A percentile compares a stretch with the other conserved stretches of the same genome.
Evolutionary conservation across 2,113 vertebrate genomes (phyloP).

Genomic region (Lophotis ruficrista): DNA sequence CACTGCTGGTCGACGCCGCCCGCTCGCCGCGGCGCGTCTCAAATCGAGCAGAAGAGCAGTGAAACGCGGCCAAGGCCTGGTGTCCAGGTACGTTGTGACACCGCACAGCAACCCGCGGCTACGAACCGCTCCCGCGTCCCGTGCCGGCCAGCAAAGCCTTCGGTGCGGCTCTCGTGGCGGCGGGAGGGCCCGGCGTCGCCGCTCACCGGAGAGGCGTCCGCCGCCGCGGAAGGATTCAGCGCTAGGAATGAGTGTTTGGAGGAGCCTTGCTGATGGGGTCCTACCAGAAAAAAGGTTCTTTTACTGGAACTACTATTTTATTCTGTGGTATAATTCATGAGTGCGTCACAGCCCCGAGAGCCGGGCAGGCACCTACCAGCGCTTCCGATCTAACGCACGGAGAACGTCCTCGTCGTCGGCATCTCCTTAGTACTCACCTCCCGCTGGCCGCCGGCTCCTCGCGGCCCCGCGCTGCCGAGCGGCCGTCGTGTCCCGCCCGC

Average conservation of each 20-base stretch:
- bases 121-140: neutral
- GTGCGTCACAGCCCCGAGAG: slow-evolving; percentile 8
- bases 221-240: neutral
- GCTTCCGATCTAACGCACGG: neutral
- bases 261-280: neutral
- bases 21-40: rapidly evolving
- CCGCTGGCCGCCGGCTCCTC: neutral
- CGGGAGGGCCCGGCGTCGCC: neutral
- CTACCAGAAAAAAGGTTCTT: slow-evolving; percentile 29
- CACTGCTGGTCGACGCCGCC: rapidly evolving
- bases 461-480: neutral
- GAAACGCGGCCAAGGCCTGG: neutral
- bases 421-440: neutral
- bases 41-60: neutral
- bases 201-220: neutral
- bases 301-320: slow-evolving; percentile 45
- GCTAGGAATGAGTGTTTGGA: neutral
- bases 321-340: slow-evolving; percentile 22
- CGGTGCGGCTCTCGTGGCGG: rapidly evolving
- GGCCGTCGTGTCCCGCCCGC: neutral
- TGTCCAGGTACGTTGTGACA: neutral
- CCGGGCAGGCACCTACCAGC: slow-evolving; percentile 20
- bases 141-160: neutral
- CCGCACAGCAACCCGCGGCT: rapidly evolving
- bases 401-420: neutral